Evolutionary conservation across 1,140 invertebrate genomes (phyloP), one percentile per base, ranked within the genome.

Genomic region (Diabrotica virgifera): DNA sequence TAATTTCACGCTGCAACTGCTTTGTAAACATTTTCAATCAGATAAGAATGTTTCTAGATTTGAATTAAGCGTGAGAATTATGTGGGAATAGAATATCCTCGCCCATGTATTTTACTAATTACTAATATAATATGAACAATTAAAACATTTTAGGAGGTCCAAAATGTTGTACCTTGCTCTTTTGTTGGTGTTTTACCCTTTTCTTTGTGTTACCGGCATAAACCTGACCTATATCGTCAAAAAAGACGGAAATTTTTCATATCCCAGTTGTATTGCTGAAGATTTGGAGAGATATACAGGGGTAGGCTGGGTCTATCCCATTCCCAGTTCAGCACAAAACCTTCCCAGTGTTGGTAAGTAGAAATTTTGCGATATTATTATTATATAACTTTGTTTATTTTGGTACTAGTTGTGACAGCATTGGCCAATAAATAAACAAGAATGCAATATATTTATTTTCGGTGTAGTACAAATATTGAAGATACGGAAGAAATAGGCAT

Each of bases 191-290:
- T 59, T 36, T 54, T 63, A 40, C 62, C 37, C 60, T 2, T 62
- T 62, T 40, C 24, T 62, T 12, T 54, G 54, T 63, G 57, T 53
- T 62, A 8, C 55, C 60, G 59, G 67, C 62, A 68, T 72, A 54
- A 68, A 69, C 50, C 51, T 74, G 62, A 74, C 71, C 4, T 74
- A 74, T 55, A 73, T 74, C 13, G 51, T 74, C 9, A 71, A 71
- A 61, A 70, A 62, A 53, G 66, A 70, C 6, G 40, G 51, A 35
- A 50, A 57, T 50, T 51, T 56, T 10, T 14, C 72, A 0, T 59
- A 68, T 38, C 73, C 73, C 13, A 74, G 61, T 54, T 74, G 73
- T 65, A 65, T 74, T 12, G 71, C 68, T 0, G 71, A 74, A 54
- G 73, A 69, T 50, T 62, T 69, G 36, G 68, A 71, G 36, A 64